phyloP scores from a whole-genome alignment of 1,140 invertebrate genomes.

The Andrena cerasifolii region DNA sequence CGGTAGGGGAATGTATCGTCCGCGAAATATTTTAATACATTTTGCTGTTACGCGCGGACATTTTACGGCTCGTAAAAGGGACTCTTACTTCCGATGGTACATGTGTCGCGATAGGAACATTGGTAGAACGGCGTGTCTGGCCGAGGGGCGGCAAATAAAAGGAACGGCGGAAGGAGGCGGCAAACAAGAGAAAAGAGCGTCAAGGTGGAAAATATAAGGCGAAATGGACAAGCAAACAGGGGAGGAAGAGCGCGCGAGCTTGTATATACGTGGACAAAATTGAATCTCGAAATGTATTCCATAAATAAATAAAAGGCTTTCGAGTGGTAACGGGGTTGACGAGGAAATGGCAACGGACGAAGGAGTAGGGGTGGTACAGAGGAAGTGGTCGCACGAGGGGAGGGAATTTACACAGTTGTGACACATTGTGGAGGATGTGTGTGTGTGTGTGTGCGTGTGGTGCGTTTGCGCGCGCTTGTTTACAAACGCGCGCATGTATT shows the following conservation, averaged over 20 bases:
- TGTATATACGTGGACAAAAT: constrained; percentile 61
- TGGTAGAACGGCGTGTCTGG: no score
- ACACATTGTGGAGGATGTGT: constrained; percentile 8
- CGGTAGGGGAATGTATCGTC: not conserved
- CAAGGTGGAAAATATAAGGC: constrained; percentile 38
- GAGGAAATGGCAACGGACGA: constrained; percentile 6
- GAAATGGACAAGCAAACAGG: constrained; percentile 53
- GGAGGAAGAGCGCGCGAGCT: constrained; percentile 24
- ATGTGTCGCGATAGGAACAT: constrained; percentile 12
- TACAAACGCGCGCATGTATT: constrained; percentile 60
- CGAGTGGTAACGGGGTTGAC: constrained; percentile 33
- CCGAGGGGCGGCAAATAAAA: not conserved
- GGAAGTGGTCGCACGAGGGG: not conserved
- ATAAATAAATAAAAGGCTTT: constrained; percentile 75
- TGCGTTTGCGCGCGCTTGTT: constrained; percentile 44
- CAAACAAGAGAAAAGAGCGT: constrained; percentile 8
- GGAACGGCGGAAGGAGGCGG: not conserved
- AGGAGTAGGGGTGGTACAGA: not conserved
- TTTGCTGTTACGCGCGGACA: not conserved
- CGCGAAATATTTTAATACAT: not conserved
- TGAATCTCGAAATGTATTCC: constrained; percentile 73
- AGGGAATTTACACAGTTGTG: constrained; percentile 58
- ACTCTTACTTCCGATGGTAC: constrained; percentile 11
- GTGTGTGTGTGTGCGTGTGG: not conserved
- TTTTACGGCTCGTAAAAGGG: not conserved